phyloP scores from a whole-genome alignment of 2,797 vertebrate genomes.

The Falco berigora region DNA sequence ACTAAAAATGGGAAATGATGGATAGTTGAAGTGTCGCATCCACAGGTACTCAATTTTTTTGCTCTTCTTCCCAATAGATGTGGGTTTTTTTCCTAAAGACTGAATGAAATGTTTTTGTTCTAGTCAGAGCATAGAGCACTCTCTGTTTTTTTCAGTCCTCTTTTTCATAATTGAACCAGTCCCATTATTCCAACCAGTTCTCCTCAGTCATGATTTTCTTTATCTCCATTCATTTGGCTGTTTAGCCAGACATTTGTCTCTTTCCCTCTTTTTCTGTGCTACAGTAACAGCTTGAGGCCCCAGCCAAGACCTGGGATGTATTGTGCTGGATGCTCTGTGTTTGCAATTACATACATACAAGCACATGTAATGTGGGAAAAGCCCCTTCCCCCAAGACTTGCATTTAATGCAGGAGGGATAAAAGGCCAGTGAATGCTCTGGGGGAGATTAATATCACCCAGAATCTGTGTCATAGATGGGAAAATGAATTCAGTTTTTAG shows the following conservation, averaged over 20 bases:
- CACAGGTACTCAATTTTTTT: not conserved
- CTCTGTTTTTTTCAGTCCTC: not conserved
- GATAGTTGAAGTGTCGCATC: not conserved
- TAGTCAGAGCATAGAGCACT: not conserved
- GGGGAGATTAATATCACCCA: not conserved
- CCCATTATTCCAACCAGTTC: not conserved
- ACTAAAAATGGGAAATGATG: not conserved
- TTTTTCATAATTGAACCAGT: not conserved
- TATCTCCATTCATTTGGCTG: not conserved
- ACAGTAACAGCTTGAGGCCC: not conserved
- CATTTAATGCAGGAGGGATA: not conserved
- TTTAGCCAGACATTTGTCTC: not conserved
- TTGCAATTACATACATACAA: not conserved
- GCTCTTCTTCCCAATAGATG: not conserved
- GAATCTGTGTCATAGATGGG: not conserved
- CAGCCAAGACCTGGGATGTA: not conserved
- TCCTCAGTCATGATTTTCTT: not conserved
- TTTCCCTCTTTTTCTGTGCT: not conserved
- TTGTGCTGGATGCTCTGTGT: not conserved
- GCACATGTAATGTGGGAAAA: not conserved
- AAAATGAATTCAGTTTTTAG: not conserved
- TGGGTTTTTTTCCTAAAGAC: not conserved
- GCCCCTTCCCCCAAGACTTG: not conserved
- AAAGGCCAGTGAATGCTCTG: not conserved
- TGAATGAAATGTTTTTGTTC: not conserved